Evolutionary conservation across 1,140 invertebrate genomes (phyloP), one percentile per base, ranked within the genome.

Genomic region (Heliothis subflexa): DNA sequence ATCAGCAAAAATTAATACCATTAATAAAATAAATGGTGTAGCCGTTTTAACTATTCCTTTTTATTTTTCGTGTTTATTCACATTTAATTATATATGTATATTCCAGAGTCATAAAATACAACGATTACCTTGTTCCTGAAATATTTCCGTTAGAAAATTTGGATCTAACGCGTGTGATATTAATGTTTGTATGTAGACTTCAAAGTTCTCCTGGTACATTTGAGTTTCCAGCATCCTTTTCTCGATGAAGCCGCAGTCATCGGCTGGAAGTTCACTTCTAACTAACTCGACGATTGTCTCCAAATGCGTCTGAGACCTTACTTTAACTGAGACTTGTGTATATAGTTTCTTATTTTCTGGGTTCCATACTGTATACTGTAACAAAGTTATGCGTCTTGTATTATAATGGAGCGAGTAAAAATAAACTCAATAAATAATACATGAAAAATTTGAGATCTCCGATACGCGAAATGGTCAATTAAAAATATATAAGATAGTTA

Each of bases 141-240:
- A 97, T 91, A 98, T 98, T 95, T 98, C 98, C 14, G 96, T 97
- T 0, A 98, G 95, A 88, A 98, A 98, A 94, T 98, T 98, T 3
- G 97, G 97, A 95, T 98, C 98, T 62, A 98, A 94, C 1, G 97
- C 97, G 94, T 98, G 98, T 1, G 98, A 98, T 85, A 98, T 98
- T 83, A 98, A 95, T 7, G 98, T 98, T 91, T 98, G 98, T 91
- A 98, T 97, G 85, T 98, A 98, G 5, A 98, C 97, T 95, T 98
- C 97, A 92, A 98, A 98, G 92, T 97, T 97, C 85, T 98, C 97
- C 87, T 97, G 96, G 94, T 97, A 97, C 82, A 96, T 96, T 85
- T 97, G 95, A 68, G 96, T 96, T 75, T 97, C 96, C 83, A 97
- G 96, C 95, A 97, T 97, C 72, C 96, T 96, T 86, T 97, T 96